Conservation (phyloP, 1,140 invertebrate genomes). For the Pseudomyrmex pallidus region DNA sequence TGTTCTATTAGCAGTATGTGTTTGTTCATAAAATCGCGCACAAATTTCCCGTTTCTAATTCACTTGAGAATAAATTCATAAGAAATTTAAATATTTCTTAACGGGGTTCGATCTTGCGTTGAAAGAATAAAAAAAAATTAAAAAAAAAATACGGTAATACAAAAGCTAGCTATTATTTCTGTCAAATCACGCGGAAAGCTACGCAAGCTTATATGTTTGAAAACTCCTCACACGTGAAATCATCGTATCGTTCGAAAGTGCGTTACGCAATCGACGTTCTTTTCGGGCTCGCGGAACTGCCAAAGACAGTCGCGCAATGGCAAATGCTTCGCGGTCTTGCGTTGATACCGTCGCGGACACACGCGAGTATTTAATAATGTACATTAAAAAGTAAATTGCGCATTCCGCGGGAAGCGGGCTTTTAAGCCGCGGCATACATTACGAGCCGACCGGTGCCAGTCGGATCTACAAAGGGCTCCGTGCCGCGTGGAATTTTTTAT, state of each 20-base stretch:
- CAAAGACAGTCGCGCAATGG: neutral
- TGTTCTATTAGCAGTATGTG: neutral
- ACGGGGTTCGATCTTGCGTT: no score
- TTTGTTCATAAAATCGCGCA: neutral
- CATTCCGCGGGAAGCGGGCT: conserved; percentile 65
- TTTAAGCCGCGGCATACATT: conserved; percentile 65
- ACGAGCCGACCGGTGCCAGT: conserved; percentile 31
- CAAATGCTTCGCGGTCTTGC: neutral
- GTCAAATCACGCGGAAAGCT: neutral
- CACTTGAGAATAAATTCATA: neutral
- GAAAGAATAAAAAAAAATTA: neutral
- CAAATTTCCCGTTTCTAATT: neutral
- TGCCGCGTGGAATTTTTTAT: conserved; percentile 63
- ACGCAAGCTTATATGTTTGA: neutral
- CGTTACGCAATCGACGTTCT: conserved; percentile 30
- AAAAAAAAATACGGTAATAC: neutral
- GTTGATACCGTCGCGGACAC: conserved; percentile 37
- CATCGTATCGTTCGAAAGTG: neutral
- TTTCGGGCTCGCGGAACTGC: neutral
- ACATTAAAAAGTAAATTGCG: conserved; percentile 70
- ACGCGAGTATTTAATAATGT: conserved; percentile 67
- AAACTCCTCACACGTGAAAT: neutral
- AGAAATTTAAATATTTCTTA: neutral
- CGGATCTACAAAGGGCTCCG: conserved; percentile 64
- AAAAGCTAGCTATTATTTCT: neutral